Base-by-base conservation (phyloP, 2,113 vertebrate species). In the Anser brachyrhynchus region DNA sequence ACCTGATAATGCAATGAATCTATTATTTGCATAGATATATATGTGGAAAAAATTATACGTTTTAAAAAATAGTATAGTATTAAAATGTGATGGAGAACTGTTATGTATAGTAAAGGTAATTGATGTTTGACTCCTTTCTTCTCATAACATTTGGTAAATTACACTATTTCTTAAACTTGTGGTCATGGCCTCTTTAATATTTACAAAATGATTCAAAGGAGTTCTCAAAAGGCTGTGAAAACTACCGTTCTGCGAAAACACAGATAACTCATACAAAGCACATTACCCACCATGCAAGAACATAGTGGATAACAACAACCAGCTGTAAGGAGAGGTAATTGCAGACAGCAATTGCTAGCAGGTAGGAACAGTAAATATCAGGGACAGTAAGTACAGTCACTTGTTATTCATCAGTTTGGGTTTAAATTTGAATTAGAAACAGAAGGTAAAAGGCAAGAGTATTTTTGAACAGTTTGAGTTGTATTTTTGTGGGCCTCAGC, bases 101-200 rank as follows among this genome's bases (percentile, higher is more conserved):
- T 21, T 87, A 19, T 0, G 0, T 62, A 25, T n/a, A 69, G 29
- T 52, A n/a, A 80, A 62, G 5, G 6, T 79, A 33, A 5, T 22
- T 80, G 13, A 17, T 65, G 7, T 57, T 92, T 80, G 29, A 82
- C 4, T 57, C 20, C 1, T 82, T 7, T 58, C 87, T 62, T 54
- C 37, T 71, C 8, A 8, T 13, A 58, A 26, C 20, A 17, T 80
- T 67, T 22, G 43, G 67, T 61, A 61, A 78, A 89, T 57, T 61
- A 33, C 15, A 17, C 9, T 37, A 16, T 51, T 89, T 83, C 75
- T 76, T 41, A 86, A 91, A 72, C 10, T 18, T 55, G 8, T n/a
- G 37, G 18, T 44, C 5, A 23, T 44, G 28, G 9, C 8, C 26
- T 85, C 15, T 35, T 83, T 75, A 43, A 9, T 73, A 29, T 82